These are phyloP conservation scores for Hydrocynus forskahlii DNA, from an alignment of 2,797 vertebrate species.

Conservation along the genomic window DNA sequence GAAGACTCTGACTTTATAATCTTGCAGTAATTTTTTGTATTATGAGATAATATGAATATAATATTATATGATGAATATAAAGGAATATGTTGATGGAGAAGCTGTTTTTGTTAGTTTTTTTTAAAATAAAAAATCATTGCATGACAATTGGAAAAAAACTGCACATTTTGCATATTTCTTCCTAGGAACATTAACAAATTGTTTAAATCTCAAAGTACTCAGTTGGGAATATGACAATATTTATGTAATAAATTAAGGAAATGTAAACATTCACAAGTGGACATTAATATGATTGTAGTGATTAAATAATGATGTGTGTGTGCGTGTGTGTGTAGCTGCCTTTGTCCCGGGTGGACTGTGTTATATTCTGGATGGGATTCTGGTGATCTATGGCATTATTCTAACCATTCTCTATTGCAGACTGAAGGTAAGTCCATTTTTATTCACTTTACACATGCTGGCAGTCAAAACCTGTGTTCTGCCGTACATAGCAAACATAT, in stretches of 20 bases:
- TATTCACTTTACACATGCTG: neutral
- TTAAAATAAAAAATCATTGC: too few relatives aligned
- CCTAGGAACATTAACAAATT: too few relatives aligned
- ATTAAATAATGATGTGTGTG: neutral
- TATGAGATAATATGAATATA: neutral
- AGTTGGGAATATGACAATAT: too few relatives aligned
- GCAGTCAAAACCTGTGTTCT: neutral
- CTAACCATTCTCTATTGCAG: conserved; percentile 87
- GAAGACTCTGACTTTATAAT: too few relatives aligned
- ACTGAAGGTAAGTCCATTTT: conserved; percentile 77
- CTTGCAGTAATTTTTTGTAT: neutral
- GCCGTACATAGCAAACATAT: neutral
- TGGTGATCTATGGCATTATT: conserved; percentile 85
- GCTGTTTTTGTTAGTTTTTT: too few relatives aligned
- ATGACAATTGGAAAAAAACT: too few relatives aligned
- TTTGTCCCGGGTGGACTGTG: conserved; percentile 71
- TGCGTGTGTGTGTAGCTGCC: neutral
- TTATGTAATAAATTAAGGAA: too few relatives aligned
- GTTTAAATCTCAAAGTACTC: too few relatives aligned
- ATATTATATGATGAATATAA: too few relatives aligned
- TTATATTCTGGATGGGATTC: conserved; percentile 85
- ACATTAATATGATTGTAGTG: neutral
- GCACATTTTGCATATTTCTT: too few relatives aligned
- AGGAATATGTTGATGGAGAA: too few relatives aligned
- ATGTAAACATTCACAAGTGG: too few relatives aligned